Conservation (phyloP, 37 sponge, comb jelly and placozoan species). For the Cliona cf. orientalis region DNA sequence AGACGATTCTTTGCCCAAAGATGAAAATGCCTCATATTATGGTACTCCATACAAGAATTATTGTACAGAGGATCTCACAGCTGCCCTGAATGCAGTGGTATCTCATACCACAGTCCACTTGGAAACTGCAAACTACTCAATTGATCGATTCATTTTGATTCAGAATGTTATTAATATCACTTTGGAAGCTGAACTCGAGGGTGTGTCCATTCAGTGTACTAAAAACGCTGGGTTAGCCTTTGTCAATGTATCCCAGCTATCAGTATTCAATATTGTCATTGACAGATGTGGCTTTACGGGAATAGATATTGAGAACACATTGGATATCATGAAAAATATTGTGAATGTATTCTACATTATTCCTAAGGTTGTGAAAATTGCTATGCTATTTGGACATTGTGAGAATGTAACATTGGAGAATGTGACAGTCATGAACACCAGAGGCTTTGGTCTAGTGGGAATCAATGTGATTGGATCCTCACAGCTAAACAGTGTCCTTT, state of each 20-base stretch:
- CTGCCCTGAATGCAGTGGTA: too few relatives aligned
- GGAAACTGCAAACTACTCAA: too few relatives aligned
- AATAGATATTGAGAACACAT: neutral
- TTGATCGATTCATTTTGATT: too few relatives aligned
- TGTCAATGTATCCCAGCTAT: conserved; percentile 18
- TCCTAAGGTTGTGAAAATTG: neutral
- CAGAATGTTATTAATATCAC: neutral
- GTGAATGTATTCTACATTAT: conserved; percentile 10
- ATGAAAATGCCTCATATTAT: too few relatives aligned
- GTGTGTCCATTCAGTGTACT: conserved; percentile 18
- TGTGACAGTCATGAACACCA: conserved; percentile 12
- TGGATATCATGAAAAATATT: neutral
- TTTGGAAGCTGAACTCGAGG: neutral
- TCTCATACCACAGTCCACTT: too few relatives aligned
- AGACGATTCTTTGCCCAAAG: too few relatives aligned
- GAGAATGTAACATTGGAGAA: neutral
- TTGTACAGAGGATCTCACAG: too few relatives aligned
- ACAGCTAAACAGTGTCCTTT: neutral
- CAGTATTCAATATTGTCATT: neutral
- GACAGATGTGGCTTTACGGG: conserved; percentile 31
- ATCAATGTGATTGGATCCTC: conserved; percentile 33
- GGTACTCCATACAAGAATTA: too few relatives aligned
- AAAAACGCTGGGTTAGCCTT: conserved; percentile 17
- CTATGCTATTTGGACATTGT: neutral
- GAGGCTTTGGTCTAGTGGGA: conserved; percentile 28